Conservation (phyloP, 2,797 vertebrate species). For the Xyrichtys novacula region DNA sequence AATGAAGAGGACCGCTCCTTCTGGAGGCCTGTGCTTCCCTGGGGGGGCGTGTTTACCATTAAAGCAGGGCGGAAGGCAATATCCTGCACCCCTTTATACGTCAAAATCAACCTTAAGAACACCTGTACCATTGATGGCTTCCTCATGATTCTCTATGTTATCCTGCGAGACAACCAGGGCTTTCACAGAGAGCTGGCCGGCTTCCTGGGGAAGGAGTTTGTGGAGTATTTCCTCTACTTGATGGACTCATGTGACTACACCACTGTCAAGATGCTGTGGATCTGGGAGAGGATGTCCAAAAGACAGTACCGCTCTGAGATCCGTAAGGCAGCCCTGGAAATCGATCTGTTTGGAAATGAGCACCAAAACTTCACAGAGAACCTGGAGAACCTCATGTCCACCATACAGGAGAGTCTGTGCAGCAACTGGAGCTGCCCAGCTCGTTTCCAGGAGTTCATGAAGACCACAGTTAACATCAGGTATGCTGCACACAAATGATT, state of each 20-base stretch:
- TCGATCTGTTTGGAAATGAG: slow-evolving; percentile 94
- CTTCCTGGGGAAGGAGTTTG: slow-evolving; percentile 90
- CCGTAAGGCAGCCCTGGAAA: slow-evolving; percentile 87
- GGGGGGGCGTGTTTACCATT: slow-evolving; percentile 92
- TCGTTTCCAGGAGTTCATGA: slow-evolving; percentile 86
- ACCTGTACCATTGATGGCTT: slow-evolving; percentile 95
- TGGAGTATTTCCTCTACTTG: slow-evolving; percentile 91
- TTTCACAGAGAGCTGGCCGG: slow-evolving; percentile 88
- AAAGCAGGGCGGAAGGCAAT: slow-evolving; percentile 91
- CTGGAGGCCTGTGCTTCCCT: slow-evolving; percentile 93
- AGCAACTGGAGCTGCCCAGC: slow-evolving; percentile 86
- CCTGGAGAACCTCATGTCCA: slow-evolving; percentile 91
- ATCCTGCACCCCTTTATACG: slow-evolving; percentile 91
- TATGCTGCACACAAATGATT: slow-evolving; percentile 58
- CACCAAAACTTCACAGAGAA: slow-evolving; percentile 94
- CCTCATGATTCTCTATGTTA: slow-evolving; percentile 93
- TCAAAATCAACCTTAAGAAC: slow-evolving; percentile 91
- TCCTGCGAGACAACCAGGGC: slow-evolving; percentile 90
- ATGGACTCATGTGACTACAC: slow-evolving; percentile 94
- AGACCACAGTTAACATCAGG: slow-evolving; percentile 89
- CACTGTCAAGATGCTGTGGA: slow-evolving; percentile 94
- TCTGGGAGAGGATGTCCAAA: slow-evolving; percentile 94
- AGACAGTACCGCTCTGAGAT: slow-evolving; percentile 90
- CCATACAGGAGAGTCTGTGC: slow-evolving; percentile 91
- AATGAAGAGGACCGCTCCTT: slow-evolving; percentile 90